These are phyloP conservation scores for Elachura formosa DNA, from an alignment of 2,113 vertebrate species.

Conservation along the genomic window DNA sequence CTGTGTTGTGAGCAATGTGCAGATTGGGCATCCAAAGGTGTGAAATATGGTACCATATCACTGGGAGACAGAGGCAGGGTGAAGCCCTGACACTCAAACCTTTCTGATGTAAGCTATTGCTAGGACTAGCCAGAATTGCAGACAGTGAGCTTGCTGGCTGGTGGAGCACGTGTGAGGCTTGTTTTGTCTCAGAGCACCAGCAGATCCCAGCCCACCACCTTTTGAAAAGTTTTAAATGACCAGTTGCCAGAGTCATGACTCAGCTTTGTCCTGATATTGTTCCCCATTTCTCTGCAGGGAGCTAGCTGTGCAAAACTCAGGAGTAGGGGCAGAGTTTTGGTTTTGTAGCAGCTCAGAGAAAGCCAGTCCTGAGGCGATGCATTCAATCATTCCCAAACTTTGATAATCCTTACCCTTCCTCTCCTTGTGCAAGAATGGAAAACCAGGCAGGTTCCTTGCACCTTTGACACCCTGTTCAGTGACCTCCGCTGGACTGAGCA, in stretches of 20 bases:
- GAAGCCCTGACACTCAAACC: neutral
- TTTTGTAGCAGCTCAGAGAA: neutral
- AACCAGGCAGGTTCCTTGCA: neutral
- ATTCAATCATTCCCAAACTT: neutral
- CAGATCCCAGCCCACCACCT: neutral
- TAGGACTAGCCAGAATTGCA: neutral
- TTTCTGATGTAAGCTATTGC: neutral
- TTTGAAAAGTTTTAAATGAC: neutral
- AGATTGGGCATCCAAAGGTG: neutral
- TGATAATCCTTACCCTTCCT: neutral
- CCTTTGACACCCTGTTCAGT: neutral
- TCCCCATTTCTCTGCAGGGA: neutral
- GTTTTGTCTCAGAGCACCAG: neutral
- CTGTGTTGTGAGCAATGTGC: rapidly evolving
- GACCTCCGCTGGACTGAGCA: neutral
- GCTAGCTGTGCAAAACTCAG: neutral
- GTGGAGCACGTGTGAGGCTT: neutral
- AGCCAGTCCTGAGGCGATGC: neutral
- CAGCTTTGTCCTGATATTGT: neutral
- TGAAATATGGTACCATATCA: neutral
- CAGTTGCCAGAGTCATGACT: neutral
- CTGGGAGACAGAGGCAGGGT: neutral
- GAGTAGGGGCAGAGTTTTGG: neutral
- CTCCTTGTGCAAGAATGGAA: neutral
- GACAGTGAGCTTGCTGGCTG: neutral